Conservation (phyloP, 2,797 vertebrate species). For the Echeneis naucrates region DNA sequence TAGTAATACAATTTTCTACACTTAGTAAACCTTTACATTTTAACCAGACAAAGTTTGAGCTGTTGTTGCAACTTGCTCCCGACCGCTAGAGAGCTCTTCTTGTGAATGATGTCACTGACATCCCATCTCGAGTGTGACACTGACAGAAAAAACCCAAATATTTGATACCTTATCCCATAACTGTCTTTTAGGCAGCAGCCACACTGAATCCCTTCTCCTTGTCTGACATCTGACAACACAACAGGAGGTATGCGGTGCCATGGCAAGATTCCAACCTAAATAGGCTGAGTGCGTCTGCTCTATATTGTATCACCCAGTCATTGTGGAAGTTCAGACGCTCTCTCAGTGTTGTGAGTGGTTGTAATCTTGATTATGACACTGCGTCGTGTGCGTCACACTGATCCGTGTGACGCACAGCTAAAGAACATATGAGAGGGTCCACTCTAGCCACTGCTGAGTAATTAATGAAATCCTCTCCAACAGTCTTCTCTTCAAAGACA, state of each 20-base stretch:
- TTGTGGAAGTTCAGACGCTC: slow-evolving; percentile 41
- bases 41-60: not conserved
- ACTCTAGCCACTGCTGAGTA: slow-evolving; percentile 60
- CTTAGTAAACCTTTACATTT: not conserved
- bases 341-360: slow-evolving; percentile 43
- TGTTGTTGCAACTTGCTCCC: not conserved
- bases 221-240: slow-evolving; percentile 22
- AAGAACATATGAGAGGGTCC: slow-evolving; percentile 35
- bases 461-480: slow-evolving; percentile 59
- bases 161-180: slow-evolving; percentile 24
- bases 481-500: slow-evolving; percentile 21
- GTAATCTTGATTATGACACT: slow-evolving; percentile 72
- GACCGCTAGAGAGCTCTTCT: not conserved
- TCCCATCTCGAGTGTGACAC: not conserved
- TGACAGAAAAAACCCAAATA: slow-evolving; percentile 15
- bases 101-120: not conserved
- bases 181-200: slow-evolving; percentile 19
- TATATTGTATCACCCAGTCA: slow-evolving; percentile 35
- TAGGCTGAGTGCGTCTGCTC: slow-evolving; percentile 14
- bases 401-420: slow-evolving; percentile 40
- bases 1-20: not conserved
- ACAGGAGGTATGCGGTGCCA: slow-evolving; percentile 25
- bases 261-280: slow-evolving; percentile 42
- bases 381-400: slow-evolving; percentile 43
- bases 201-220: slow-evolving; percentile 16